Conservation (phyloP, 64 coral and sea anemone species). For the Dendrophyllia cribrosa region DNA sequence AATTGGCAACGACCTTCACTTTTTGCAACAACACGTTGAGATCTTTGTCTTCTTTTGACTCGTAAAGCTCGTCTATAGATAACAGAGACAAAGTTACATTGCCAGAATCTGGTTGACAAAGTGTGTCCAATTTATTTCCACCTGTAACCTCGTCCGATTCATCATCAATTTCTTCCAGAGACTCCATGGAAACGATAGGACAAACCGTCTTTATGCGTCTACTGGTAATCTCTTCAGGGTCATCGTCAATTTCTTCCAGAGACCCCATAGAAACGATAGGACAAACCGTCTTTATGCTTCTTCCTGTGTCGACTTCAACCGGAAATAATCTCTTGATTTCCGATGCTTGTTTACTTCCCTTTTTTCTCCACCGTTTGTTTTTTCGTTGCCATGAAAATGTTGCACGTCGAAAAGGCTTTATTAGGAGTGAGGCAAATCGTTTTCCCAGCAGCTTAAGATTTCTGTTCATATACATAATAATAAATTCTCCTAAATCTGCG, state of each 20-base stretch:
- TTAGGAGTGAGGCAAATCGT: neutral
- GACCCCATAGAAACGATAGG: conserved; percentile 1
- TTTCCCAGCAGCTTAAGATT: neutral
- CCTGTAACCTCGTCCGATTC: neutral
- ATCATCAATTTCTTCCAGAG: neutral
- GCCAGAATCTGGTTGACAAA: neutral
- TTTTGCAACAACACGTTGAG: neutral
- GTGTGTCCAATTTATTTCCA: neutral
- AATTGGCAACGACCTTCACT: neutral
- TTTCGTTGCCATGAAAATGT: neutral
- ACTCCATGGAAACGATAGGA: conserved; percentile 1
- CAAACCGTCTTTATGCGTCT: neutral
- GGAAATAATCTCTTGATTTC: conserved; percentile 17
- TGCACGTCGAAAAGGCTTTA: neutral
- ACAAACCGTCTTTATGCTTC: neutral
- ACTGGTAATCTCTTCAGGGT: neutral
- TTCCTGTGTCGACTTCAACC: neutral
- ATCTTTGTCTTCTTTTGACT: conserved; percentile 19
- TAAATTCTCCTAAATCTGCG: conserved; percentile 65
- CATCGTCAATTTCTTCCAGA: neutral
- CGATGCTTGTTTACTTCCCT: neutral
- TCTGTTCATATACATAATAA: conserved; percentile 20
- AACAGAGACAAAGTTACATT: neutral
- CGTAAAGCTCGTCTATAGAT: conserved; percentile 17
- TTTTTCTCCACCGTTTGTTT: neutral